Percentiles rank a stretch among this genome's conserved stretches.
Evolutionary conservation across 2,888 invertebrate genomes (phyloP).

Genomic region (Agelastica alni): DNA sequence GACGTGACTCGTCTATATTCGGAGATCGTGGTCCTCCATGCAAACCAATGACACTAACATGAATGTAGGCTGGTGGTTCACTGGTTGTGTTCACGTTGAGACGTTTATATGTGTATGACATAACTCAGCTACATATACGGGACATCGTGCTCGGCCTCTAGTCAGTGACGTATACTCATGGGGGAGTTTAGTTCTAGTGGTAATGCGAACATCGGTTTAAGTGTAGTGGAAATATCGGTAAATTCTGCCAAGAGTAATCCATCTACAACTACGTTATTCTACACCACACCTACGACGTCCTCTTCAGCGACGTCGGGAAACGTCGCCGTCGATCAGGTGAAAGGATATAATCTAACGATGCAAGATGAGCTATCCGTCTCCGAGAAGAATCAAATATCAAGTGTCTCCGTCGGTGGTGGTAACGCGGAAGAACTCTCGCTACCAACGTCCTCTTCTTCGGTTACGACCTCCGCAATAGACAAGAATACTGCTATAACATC

Average conservation of each 20-base stretch:
- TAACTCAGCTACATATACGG: constrained; percentile 44
- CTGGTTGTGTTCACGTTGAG: constrained; percentile 51
- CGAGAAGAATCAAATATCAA: constrained; percentile 44
- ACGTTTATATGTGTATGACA: constrained; percentile 50
- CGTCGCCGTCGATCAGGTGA: constrained; percentile 43
- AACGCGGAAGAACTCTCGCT: constrained; percentile 44
- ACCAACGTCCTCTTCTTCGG: constrained; percentile 32
- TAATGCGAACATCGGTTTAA: constrained; percentile 56
- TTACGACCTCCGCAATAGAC: constrained; percentile 31
- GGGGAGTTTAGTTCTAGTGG: constrained; percentile 58
- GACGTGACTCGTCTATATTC: constrained; percentile 38
- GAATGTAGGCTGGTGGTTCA: constrained; percentile 53
- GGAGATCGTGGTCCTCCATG: constrained; percentile 42
- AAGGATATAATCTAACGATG: constrained; percentile 53
- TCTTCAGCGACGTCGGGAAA: constrained; percentile 35
- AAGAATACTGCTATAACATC: constrained; percentile 28
- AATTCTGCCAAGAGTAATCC: constrained; percentile 50
- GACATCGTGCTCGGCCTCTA: constrained; percentile 45
- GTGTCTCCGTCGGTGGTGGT: constrained; percentile 42
- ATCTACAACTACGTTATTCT: constrained; percentile 51
- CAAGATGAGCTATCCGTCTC: constrained; percentile 56
- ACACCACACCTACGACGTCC: constrained; percentile 51
- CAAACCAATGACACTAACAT: constrained; percentile 50
- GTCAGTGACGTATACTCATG: constrained; percentile 55
- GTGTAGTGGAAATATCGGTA: constrained; percentile 55